Evolutionary conservation across 2,797 vertebrate species (phyloP), one percentile per base, ranked within the genome.

Genomic region (Leptatherina wallacei): DNA sequence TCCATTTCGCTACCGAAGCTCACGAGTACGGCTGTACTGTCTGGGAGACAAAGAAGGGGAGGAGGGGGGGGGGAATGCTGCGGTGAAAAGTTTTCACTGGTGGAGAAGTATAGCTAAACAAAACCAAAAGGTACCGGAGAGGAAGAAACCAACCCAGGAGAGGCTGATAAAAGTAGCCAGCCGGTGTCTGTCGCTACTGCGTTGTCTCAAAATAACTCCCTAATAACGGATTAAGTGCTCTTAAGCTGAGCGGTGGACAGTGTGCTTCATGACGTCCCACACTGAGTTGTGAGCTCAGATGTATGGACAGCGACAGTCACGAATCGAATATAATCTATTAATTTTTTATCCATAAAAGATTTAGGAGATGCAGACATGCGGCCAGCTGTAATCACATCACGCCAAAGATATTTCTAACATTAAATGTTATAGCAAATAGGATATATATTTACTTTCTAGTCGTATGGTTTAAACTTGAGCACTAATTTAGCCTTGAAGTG

Each of bases 1-100:
- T 99, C 97, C 96, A 97, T 97, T 58, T 80, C 77, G 56, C 61
- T 76, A 60, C 62, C 72, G 49, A 91, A 82, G 66, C 87, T 88
- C 61, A 88, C 81, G 20, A 91, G 78, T 29, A 88, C 84, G 61
- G 88, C 89, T 20, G 84, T 89, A 36, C 90, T 90, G 65, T 92
- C 93, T 94, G 81, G 0, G 33, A 7, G 8, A 69, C 13, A 70
- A 65, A 64, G 9, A 6, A 20, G 24, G 3, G 20, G 24, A 49
- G 20, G 44, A 49, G 9, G 38, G 30, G 0, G 27, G 12, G 38
- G 27, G 0, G 27, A 18, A 51, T 9, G 13, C 7, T 32, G 30
- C 11, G 27, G 35, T 14, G 60, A 70, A 70, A 81, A 76, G 74
- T 80, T 85, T 65, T 29, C 20, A 61, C 57, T 6, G 2, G 1